Evolutionary conservation across 2,113 vertebrate species (phyloP).

Genomic region (Opisthocomus hoazin): DNA sequence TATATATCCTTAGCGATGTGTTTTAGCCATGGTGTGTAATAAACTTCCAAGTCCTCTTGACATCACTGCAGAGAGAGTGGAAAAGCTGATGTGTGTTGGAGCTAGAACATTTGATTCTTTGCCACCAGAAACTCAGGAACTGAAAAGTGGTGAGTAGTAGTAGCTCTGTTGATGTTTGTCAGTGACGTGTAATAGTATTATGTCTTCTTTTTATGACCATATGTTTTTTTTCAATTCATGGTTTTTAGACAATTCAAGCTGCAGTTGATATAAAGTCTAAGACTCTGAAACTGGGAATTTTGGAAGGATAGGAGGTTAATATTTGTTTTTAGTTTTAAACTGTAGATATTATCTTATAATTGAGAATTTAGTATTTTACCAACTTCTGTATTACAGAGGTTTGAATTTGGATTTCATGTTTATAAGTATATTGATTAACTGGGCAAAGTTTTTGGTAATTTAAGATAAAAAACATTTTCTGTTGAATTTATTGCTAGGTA

Average conservation of each 20-base stretch:
- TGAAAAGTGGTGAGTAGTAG: slow-evolving; percentile 83
- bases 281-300: neutral
- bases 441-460: neutral
- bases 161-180: neutral
- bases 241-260: neutral
- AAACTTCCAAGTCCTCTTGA: slow-evolving; percentile 92
- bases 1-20: slow-evolving; percentile 55
- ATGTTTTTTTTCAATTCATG: neutral
- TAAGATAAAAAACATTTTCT: neutral
- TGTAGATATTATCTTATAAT: neutral
- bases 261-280: neutral
- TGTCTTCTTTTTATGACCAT: neutral
- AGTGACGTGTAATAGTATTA: neutral
- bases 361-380: neutral
- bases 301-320: neutral
- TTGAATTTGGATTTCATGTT: neutral
- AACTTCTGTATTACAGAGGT: neutral
- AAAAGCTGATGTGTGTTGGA: slow-evolving; percentile 87
- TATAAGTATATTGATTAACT: neutral
- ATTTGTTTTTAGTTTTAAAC: neutral
- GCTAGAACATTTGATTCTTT: slow-evolving; percentile 83
- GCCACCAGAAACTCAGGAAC: slow-evolving; percentile 81
- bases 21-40: slow-evolving; percentile 89
- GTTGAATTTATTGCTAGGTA: neutral
- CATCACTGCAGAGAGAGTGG: slow-evolving; percentile 83